Evolutionary conservation across 2,888 invertebrate genomes (phyloP).

Genomic region (Omphaloscelis lunosa): DNA sequence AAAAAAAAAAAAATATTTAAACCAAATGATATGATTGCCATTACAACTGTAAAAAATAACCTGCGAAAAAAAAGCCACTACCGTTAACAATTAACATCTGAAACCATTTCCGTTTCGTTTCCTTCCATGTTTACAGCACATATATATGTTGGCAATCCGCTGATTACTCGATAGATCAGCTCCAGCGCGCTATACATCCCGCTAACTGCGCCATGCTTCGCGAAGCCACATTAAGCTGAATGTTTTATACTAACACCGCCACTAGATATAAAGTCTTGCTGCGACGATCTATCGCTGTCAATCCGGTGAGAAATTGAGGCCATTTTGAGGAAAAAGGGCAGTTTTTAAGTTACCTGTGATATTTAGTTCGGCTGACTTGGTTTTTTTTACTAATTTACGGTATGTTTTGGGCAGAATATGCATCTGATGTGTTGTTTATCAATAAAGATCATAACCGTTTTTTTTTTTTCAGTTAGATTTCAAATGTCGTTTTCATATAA

Average conservation of each 20-base stretch:
- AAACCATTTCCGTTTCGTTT: constrained; percentile 1
- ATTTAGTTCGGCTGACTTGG: not conserved
- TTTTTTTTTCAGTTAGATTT: not conserved
- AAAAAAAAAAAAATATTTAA: too few species aligned
- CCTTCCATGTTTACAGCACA: constrained; percentile 28
- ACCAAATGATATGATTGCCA: too few species aligned
- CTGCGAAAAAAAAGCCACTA: too few species aligned
- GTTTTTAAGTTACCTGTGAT: constrained; percentile 29
- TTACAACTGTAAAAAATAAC: too few species aligned
- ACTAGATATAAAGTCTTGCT: constrained; percentile 65
- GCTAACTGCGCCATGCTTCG: constrained; percentile 83
- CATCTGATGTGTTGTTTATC: too few species aligned
- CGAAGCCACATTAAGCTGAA: constrained; percentile 79
- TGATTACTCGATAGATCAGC: constrained; percentile 87
- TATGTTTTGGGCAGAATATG: not conserved
- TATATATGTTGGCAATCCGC: constrained; percentile 74
- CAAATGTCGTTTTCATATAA: too few species aligned
- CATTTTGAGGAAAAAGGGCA: constrained; percentile 33
- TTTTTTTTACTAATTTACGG: not conserved
- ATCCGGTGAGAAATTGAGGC: constrained; percentile 63
- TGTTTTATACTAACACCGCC: constrained; percentile 80
- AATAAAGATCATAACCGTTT: not conserved
- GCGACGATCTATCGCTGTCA: constrained; percentile 66
- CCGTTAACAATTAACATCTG: too few species aligned
- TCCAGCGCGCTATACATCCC: constrained; percentile 79